phyloP scores from a whole-genome alignment of 53 echinoderm and acorn worm species.

The Apostichopus leukothele region DNA sequence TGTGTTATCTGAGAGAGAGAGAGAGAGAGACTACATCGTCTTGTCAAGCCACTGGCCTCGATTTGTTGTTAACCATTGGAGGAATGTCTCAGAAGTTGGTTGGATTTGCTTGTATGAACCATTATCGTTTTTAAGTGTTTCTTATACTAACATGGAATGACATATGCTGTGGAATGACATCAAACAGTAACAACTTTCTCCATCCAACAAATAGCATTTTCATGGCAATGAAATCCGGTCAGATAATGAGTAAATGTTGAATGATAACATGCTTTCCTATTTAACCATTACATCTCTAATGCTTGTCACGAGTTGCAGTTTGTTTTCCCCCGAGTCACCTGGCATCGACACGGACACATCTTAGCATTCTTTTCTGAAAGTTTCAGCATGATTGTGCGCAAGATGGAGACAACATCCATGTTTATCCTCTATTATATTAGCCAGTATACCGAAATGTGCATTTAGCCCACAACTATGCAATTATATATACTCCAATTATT shows the following conservation, averaged over 20 bases:
- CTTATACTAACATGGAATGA: slow-evolving; percentile 30
- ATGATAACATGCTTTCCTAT: slow-evolving; percentile 18
- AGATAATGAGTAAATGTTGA: slow-evolving; percentile 1
- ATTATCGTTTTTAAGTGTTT: not conserved
- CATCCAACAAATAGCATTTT: not conserved
- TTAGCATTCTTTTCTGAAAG: no score
- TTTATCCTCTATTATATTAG: no score
- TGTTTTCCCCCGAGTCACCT: not conserved
- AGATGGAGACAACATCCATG: not conserved
- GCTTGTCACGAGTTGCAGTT: slow-evolving; percentile 11
- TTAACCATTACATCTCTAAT: slow-evolving; percentile 9
- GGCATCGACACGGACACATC: not conserved
- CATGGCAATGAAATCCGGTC: not conserved
- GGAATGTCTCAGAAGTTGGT: not conserved
- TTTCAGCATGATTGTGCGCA: not conserved
- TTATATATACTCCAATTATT: no score
- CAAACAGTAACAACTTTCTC: not conserved
- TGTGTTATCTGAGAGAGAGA: not conserved
- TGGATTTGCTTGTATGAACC: not conserved
- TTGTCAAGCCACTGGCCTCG: not conserved
- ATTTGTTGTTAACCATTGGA: not conserved
- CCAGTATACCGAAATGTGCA: no score
- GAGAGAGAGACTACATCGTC: not conserved
- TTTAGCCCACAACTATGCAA: no score
- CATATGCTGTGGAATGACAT: slow-evolving; percentile 19